A percentile compares a stretch with the other conserved stretches of the same genome.
Conservation (phyloP, 1,140 invertebrate genomes). For the Muscidifurax raptorellus region DNA sequence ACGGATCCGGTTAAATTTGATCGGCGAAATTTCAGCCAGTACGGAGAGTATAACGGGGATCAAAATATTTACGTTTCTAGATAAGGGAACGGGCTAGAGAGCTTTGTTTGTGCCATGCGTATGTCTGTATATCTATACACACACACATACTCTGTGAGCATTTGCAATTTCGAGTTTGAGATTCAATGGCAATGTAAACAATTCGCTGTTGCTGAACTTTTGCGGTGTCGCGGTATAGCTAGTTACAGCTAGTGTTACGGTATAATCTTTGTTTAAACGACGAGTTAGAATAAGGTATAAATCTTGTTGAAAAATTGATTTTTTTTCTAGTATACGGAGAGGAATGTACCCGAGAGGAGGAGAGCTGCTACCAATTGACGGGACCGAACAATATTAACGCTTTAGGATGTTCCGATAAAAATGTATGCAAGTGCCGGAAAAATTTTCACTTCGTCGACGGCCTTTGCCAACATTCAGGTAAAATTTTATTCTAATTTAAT, state of each 20-base stretch:
- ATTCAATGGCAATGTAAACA: too few relatives aligned
- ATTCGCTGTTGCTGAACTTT: too few relatives aligned
- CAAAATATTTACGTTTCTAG: not conserved
- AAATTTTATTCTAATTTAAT: not conserved
- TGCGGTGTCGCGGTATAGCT: too few relatives aligned
- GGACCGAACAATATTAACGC: not conserved
- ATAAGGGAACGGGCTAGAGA: not conserved
- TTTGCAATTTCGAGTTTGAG: not conserved
- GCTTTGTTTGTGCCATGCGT: not conserved
- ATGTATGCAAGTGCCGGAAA: not conserved
- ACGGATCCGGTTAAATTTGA: not conserved
- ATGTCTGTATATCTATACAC: too few relatives aligned
- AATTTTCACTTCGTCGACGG: not conserved
- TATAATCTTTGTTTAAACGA: too few relatives aligned
- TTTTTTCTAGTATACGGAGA: conserved; percentile 29
- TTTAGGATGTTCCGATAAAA: conserved; percentile 12
- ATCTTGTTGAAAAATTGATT: not conserved
- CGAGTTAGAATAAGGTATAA: too few relatives aligned
- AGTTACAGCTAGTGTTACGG: too few relatives aligned
- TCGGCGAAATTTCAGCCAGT: not conserved
- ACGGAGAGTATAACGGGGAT: not conserved
- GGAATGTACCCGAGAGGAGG: not conserved
- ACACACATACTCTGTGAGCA: not conserved
- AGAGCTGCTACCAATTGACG: conserved; percentile 22
- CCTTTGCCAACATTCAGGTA: conserved; percentile 32